A percentile compares a stretch with the other conserved stretches of the same genome.
Evolutionary conservation across 2,888 invertebrate species (phyloP).

Genomic region (Agriotes lineatus): DNA sequence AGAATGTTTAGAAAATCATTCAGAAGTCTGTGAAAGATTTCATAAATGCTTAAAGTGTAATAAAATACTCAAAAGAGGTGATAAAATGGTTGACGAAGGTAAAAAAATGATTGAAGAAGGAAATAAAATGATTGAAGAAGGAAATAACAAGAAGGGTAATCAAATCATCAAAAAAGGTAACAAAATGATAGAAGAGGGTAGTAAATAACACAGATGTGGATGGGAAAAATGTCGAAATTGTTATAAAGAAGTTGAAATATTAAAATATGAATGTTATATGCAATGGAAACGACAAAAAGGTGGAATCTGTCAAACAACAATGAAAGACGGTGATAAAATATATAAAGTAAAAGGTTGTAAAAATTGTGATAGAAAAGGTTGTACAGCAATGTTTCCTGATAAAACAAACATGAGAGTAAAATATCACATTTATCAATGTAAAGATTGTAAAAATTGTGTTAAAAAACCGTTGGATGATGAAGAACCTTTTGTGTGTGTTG

Average conservation of each 20-base stretch:
- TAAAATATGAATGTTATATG: conserved; percentile 32
- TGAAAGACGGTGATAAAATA: conserved; percentile 18
- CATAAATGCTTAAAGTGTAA: conserved; percentile 24
- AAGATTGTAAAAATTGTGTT: too few relatives aligned
- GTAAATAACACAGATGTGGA: conserved; percentile 30
- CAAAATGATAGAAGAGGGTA: conserved; percentile 19
- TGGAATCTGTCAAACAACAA: conserved; percentile 29
- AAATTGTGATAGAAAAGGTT: too few relatives aligned
- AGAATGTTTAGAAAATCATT: conserved; percentile 21
- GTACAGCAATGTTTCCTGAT: too few relatives aligned
- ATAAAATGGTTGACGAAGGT: conserved; percentile 14
- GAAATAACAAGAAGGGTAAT: conserved; percentile 3
- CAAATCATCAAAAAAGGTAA: conserved; percentile 22
- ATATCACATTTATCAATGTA: too few relatives aligned
- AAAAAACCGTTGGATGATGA: too few relatives aligned
- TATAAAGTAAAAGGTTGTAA: background rate
- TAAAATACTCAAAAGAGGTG: conserved; percentile 23
- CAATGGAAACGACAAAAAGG: conserved; percentile 20
- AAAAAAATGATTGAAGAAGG: conserved; percentile 14
- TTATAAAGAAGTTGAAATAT: conserved; percentile 20
- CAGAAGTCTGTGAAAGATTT: conserved; percentile 9
- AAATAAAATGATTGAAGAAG: conserved; percentile 6
- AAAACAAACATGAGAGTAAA: too few relatives aligned
- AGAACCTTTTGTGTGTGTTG: too few relatives aligned
- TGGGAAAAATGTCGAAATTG: conserved; percentile 28